Percentiles rank a stretch among this genome's conserved stretches.
Evolutionary conservation across 1,140 invertebrate genomes (phyloP).

Genomic region (Cotesia chilonis): DNA sequence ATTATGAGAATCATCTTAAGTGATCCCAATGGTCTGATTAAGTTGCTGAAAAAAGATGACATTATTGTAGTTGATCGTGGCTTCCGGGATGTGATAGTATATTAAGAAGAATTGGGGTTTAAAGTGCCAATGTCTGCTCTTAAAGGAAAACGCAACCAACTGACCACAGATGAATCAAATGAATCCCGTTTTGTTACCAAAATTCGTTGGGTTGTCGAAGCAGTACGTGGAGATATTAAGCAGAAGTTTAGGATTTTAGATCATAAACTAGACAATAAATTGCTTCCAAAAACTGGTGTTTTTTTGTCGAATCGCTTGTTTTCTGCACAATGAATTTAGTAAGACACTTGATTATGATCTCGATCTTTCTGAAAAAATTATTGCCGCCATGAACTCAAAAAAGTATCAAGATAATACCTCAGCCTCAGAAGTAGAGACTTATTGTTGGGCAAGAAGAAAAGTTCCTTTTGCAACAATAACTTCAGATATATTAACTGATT

Average conservation of each 20-base stretch:
- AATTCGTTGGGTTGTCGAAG: constrained; percentile 54
- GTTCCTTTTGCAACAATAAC: constrained; percentile 33
- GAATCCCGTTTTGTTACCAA: constrained; percentile 44
- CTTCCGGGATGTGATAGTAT: constrained; percentile 44
- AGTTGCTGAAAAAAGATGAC: constrained; percentile 40
- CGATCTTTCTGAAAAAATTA: constrained; percentile 34
- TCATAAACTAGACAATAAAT: constrained; percentile 44
- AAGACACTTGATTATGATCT: constrained; percentile 39
- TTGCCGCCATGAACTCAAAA: constrained; percentile 33
- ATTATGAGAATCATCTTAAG: constrained; percentile 38
- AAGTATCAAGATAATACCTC: constrained; percentile 36
- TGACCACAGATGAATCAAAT: constrained; percentile 34
- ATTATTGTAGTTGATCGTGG: constrained; percentile 49
- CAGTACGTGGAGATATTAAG: constrained; percentile 48
- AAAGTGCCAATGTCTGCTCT: constrained; percentile 48
- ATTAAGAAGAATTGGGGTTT: constrained; percentile 39
- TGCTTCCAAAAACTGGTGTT: constrained; percentile 42
- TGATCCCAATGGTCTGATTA: constrained; percentile 36
- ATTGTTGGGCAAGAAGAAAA: constrained; percentile 36
- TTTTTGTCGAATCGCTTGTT: constrained; percentile 38
- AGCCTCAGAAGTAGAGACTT: constrained; percentile 36
- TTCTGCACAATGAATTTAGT: constrained; percentile 39
- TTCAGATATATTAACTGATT: constrained; percentile 35
- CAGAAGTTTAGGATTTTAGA: constrained; percentile 44
- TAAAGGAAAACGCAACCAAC: constrained; percentile 45